phyloP scores from a whole-genome alignment of 2,888 invertebrate species.

The Drosophila basisetae region DNA sequence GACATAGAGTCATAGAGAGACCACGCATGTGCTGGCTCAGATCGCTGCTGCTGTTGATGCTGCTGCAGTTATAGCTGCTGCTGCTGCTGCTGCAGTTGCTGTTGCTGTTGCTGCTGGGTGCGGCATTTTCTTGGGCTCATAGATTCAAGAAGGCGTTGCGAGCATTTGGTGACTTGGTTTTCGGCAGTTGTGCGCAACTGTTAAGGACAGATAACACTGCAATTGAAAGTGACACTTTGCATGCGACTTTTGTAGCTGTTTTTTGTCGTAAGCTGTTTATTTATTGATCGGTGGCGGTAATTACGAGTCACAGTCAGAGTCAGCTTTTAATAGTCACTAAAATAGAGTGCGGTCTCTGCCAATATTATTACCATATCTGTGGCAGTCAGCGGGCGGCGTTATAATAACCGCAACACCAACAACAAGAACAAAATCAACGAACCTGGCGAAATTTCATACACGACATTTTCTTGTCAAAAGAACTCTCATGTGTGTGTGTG shows the following conservation, averaged over 20 bases:
- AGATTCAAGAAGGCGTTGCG: constrained; percentile 70
- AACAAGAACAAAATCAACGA: constrained; percentile 6
- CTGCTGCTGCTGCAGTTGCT: constrained; percentile 16
- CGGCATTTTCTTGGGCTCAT: constrained; percentile 58
- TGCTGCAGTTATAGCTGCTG: constrained; percentile 30
- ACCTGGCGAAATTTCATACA: constrained; percentile 63
- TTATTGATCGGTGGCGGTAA: constrained; percentile 72
- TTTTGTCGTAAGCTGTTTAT: constrained; percentile 66
- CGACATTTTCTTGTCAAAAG: constrained; percentile 60
- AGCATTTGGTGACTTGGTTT: constrained; percentile 62
- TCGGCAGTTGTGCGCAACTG: constrained; percentile 42
- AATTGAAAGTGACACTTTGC: constrained; percentile 62
- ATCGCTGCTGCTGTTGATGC: constrained; percentile 19
- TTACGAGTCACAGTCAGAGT: constrained; percentile 50
- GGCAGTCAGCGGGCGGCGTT: constrained; percentile 59
- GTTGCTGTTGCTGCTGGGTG: constrained; percentile 57
- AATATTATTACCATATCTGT: constrained; percentile 71
- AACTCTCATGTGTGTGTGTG: constrained; percentile 50
- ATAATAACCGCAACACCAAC: constrained; percentile 60
- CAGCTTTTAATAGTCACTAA: constrained; percentile 39
- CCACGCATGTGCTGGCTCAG: constrained; percentile 66
- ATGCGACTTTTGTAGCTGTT: constrained; percentile 34
- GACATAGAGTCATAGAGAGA: constrained; percentile 44
- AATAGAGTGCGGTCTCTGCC: constrained; percentile 18
- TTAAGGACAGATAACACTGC: constrained; percentile 60